A percentile compares a stretch with the other conserved stretches of the same genome.
These are phyloP conservation scores for Idaea dimidiata DNA, from an alignment of 2,888 invertebrate species.

Conservation along the genomic window DNA sequence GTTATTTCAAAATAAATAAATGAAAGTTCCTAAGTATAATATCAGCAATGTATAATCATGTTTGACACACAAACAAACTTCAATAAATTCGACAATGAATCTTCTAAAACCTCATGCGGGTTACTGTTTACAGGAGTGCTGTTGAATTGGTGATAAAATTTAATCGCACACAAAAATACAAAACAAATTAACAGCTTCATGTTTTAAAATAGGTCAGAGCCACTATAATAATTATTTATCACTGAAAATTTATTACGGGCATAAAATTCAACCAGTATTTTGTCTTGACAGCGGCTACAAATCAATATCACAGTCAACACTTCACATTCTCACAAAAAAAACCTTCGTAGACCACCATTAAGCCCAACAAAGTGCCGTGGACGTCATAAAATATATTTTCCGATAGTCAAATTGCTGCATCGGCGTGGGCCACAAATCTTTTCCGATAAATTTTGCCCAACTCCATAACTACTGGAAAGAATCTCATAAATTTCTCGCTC, in stretches of 20 bases:
- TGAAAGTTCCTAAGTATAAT: too few species aligned
- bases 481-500: constrained; percentile 40
- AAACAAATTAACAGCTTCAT: background rate
- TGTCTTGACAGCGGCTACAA: constrained; percentile 31
- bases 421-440: constrained; percentile 69
- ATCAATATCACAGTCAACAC: constrained; percentile 44
- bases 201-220: background rate
- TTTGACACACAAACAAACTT: too few species aligned
- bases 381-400: constrained; percentile 76
- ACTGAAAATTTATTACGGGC: constrained; percentile 11
- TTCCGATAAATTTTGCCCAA: constrained; percentile 66
- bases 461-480: constrained; percentile 39
- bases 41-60: too few species aligned
- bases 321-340: constrained; percentile 39
- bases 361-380: constrained; percentile 61
- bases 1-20: too few species aligned
- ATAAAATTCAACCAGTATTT: constrained; percentile 12
- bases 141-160: background rate
- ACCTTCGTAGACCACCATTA: constrained; percentile 50
- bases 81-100: too few species aligned
- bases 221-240: constrained; percentile 5
- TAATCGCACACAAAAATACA: background rate
- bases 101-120: too few species aligned
- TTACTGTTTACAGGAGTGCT: background rate
- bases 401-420: constrained; percentile 76